phyloP scores from a whole-genome alignment of 2,888 invertebrate genomes.

The Plemyria rubiginata region DNA sequence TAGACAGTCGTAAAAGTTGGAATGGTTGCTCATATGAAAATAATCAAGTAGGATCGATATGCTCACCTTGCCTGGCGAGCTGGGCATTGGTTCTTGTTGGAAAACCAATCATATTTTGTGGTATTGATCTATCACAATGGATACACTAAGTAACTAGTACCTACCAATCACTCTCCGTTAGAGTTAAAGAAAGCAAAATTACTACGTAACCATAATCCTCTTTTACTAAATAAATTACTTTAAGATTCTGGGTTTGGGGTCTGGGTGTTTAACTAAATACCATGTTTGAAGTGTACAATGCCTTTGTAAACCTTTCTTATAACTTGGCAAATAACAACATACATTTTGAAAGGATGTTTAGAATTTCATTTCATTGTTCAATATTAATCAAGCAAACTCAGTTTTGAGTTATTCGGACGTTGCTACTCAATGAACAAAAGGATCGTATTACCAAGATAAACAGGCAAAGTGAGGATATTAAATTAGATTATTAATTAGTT shows the following conservation, averaged over 20 bases:
- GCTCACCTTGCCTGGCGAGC: slow-evolving; percentile 33
- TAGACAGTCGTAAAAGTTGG: slow-evolving; percentile 78
- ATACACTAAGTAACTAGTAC: not conserved
- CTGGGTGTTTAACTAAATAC: not conserved
- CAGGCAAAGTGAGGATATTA: slow-evolving; percentile 20
- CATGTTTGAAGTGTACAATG: slow-evolving; percentile 6
- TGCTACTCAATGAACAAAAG: slow-evolving; percentile 29
- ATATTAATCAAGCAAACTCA: slow-evolving; percentile 46
- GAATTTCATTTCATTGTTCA: slow-evolving; percentile 47
- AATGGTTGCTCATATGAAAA: slow-evolving; percentile 77
- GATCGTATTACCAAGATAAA: slow-evolving; percentile 21
- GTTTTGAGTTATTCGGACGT: slow-evolving; percentile 39
- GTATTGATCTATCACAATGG: not conserved
- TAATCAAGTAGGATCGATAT: slow-evolving; percentile 77
- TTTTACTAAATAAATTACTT: no score
- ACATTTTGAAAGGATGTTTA: slow-evolving; percentile 29
- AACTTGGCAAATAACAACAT: slow-evolving; percentile 23
- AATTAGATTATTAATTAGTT: slow-evolving; percentile 25
- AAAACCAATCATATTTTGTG: slow-evolving; percentile 3
- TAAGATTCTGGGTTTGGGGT: no score
- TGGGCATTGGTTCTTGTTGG: slow-evolving; percentile 5
- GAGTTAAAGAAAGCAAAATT: no score
- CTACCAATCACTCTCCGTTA: no score
- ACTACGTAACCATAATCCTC: no score
- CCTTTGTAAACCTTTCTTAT: slow-evolving; percentile 16